Conservation (phyloP, 2,113 vertebrate species). For the Podocnemis expansa region DNA sequence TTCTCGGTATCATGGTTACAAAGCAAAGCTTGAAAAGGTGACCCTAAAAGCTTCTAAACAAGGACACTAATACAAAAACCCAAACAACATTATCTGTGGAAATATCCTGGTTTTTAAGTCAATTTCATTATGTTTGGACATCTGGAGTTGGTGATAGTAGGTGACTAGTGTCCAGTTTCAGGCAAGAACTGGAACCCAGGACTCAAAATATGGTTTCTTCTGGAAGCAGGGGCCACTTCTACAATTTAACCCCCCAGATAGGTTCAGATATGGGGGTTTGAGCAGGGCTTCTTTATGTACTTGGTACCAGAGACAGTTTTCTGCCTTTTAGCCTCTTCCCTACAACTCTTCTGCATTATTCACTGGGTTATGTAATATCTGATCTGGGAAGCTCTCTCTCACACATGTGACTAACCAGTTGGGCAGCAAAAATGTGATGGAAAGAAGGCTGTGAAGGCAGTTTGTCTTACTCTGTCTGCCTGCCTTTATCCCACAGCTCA, state of each 20-base stretch:
- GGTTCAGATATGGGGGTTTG: rapidly evolving
- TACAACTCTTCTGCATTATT: background rate
- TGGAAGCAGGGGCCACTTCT: background rate
- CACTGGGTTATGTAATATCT: slow-evolving; percentile 12
- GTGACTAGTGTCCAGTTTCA: rapidly evolving
- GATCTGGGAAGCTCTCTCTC: background rate
- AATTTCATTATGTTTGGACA: rapidly evolving
- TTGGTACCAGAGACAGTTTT: background rate
- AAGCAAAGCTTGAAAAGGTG: background rate
- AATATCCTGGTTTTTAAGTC: background rate
- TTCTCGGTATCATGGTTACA: background rate
- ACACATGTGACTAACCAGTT: background rate
- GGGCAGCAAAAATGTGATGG: slow-evolving; percentile 14
- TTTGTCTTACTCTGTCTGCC: background rate
- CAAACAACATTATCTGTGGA: background rate
- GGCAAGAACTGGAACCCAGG: background rate
- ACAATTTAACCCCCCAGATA: background rate
- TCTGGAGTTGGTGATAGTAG: background rate
- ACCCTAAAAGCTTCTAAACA: background rate
- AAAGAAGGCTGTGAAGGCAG: background rate
- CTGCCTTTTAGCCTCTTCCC: background rate
- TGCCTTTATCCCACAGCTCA: background rate
- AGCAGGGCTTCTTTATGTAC: rapidly evolving
- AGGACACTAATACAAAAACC: rapidly evolving
- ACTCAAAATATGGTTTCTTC: background rate